Evolutionary conservation across 1,140 invertebrate species (phyloP), one percentile per base, ranked within the genome.

Genomic region (Drosophila subpulchrella): DNA sequence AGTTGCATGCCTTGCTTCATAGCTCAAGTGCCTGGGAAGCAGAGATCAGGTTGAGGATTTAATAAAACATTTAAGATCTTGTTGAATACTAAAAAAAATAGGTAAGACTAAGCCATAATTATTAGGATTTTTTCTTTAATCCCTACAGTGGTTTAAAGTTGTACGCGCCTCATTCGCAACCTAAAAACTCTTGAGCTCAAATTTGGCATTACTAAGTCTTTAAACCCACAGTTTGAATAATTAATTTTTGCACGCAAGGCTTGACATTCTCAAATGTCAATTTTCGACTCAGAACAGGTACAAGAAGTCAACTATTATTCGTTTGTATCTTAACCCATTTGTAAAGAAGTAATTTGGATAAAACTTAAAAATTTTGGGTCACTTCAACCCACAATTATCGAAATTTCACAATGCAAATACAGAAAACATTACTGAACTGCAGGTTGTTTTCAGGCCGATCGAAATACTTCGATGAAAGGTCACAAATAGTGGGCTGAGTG

Each of bases 1-100:
- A 84, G 76, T 88, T 90, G 90, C 75, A 72, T 78, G 67, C 59
- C 74, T 74, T 58, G 81, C 59, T 71, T 91, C 90, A 91, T 91
- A 77, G 75, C 56, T 50, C 13, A 83, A 73, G 48, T 78, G 90
- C 81, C 90, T 91, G 74, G 0, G 0, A 51, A 55, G 13, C 0
- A n/a, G 4, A 7, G 27, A 8, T 20, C 8, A 3, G 3, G 6
- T 15, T 7, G 3, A 10, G 8, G 7, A 7, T 7, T n/a, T 15
- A 1, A 42, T 3, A 42, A 0, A 15, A 15, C 3, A 15, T 41
- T 41, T 7, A 8, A 8, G 8, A 1, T 27, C 1, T 27, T 27
- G 1, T 27, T 27, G 1, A 27, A 4, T 27, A 27, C 27, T 5
- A 27, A 27, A 27, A 27, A 27, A 20, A 20, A 20, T 20, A 20